Evolutionary conservation across 23 tunicate species (phyloP), one percentile per base, ranked within the genome.

Genomic region (Diplosoma virens): DNA sequence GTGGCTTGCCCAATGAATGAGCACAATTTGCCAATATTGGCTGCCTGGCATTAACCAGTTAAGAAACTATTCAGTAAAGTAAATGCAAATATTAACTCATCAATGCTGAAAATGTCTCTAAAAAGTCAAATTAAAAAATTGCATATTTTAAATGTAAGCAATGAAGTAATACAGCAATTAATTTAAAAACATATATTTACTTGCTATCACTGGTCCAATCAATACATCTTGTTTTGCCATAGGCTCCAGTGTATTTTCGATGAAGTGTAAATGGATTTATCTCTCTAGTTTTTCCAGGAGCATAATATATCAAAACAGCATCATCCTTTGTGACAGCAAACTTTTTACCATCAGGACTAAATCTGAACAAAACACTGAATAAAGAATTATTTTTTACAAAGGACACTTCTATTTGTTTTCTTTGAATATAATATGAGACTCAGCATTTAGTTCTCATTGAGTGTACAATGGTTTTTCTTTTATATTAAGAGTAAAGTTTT

Each of bases 161-260:
- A n/a, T n/a, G n/a, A n/a, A n/a, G n/a, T n/a, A n/a, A n/a, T n/a
- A n/a, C n/a, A n/a, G n/a, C n/a, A n/a, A n/a, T n/a, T n/a, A n/a
- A n/a, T n/a, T n/a, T n/a, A n/a, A n/a, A 58, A n/a, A n/a, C n/a
- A n/a, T n/a, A n/a, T n/a, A n/a, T n/a, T 72, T 72, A 84, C 89
- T 81, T 79, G 80, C 87, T 80, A 70, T 92, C 90, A 68, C 54
- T 55, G 6, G 97, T 79, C 97, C 97, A 92, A 53, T 84, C 91
- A 14, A 92, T 68, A 33, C 82, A 79, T 2, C 92, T 84, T 1
- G 66, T 33, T 16, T 69, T 80, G 34, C 76, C 84, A 68, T 80
- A 76, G 3, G 82, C 92, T 18, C 86, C 92, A 52, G 76, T 73
- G 32, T 59, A 84, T 16, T 77, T 85, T 35, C 92, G 83, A 48